Evolutionary conservation across 64 coral and sea anemone genomes (phyloP), one percentile per base, ranked within the genome.

Genomic region (Montipora sp.): DNA sequence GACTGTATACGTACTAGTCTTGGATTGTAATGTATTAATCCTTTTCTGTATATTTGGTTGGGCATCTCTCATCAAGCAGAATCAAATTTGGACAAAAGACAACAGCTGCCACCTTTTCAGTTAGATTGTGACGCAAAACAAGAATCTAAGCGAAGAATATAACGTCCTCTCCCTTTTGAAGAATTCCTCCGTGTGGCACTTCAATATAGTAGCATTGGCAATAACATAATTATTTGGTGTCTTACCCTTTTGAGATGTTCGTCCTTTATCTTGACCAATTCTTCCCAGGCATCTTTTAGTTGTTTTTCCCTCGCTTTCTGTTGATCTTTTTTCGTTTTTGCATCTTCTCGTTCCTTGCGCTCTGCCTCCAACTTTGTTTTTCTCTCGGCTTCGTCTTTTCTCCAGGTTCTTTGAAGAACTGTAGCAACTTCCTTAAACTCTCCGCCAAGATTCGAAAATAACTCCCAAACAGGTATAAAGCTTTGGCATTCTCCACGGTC

Each of bases 391-490:
- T 85, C 81, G 51, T 92, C 90, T 75, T 84, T 8, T 3, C 4
- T 0, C 90, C 90, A 92, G 15, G 81, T 92, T 4, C 66, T 5
- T 66, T 84, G 7, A 6, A 92, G 80, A 4, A 84, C 16, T 85
- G 36, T 1, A 19, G 90, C 80, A 12, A 36, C 90, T 7, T 4
- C 16, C 2, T 84, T 12, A 67, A 60, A 92, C 1, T 77, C 90
- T 0, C 5, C 58, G 36, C 90, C 90, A 61, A 84, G 47, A 21
- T 77, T 50, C 72, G 15, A 10, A 45, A 92, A 14, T 49, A 92
- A 50, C 51, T 83, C 69, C 81, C 90, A 92, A 60, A 92, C 90
- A 86, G 90, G 80, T 48, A 92, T 77, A 48, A 85, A 36, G 36
- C 36, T 36, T 36, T 36, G 36, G 36, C 36, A 36, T 36, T 36